Base-by-base conservation (phyloP, 2,113 vertebrate genomes). In the Anoplopoma fimbria region DNA sequence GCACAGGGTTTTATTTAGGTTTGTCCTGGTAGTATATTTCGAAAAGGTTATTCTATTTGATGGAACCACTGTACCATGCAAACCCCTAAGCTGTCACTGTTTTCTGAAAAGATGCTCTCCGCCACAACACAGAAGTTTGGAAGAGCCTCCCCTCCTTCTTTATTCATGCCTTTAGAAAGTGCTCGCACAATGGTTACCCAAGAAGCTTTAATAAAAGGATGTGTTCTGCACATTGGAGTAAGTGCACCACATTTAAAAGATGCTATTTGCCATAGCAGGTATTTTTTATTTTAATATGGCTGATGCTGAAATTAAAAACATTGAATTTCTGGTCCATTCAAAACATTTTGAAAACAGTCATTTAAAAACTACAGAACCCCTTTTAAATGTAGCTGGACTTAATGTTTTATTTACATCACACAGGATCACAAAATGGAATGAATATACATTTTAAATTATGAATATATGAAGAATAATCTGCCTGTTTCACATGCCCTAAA, bases 31-130 rank as follows among this genome's bases (percentile, higher is more conserved):
- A 3, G 47, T 85, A 81, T 12, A 87, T 89, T 88, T 82, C 13
- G 77, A 90, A 87, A n/a, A 79, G 74, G 60, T 90, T 81, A 85
- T 86, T 84, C 38, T 83, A 23, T 88, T 85, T 88, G 83, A 90
- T 88, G 80, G 79, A 84, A 75, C 47, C 78, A 83, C 14, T 71
- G 74, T 77, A 87, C 60, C 81, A 78, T 87, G 72, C 88, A 88
- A 86, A 87, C 76, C 82, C 77, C 75, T 74, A 80, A 91, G 69
- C 86, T 78, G 87, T 86, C 76, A 40, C 61, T 69, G 77, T 72
- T 65, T 57, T 45, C 42, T 74, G 40, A 78, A 89, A 90, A 91
- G 78, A 88, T 85, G 74, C 69, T 83, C n/a, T 4, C 34, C 87
- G 79, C 71, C 65, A 67, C 58, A 74, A 89, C 51, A 62, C 49